Evolutionary conservation across 2,888 invertebrate species (phyloP), one percentile per base, ranked within the genome.

Genomic region (Leptopilina syphax): DNA sequence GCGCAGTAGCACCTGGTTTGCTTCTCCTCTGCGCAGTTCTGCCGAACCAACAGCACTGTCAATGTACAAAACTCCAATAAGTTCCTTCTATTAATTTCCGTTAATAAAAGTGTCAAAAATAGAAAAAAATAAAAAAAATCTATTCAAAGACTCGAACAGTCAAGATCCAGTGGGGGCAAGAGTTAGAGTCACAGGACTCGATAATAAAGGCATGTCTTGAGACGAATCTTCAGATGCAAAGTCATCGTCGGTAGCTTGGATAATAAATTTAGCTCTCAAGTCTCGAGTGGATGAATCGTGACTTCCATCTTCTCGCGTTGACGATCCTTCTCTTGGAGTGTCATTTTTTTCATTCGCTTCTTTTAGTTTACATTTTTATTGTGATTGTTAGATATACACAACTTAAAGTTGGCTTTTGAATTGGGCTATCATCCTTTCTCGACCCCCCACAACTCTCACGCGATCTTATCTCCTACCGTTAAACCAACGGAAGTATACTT

Each of bases 361-460:
- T 79, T 66, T 54, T 70, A 76, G 76, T 76, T 68, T 65, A 50
- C 24, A 54, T n/a, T 34, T 73, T 57, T n/a, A 54, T 27, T 44
- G 27, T 6, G n/a, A 18, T n/a, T 27, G n/a, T 3, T 8, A 34
- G 57, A 57, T 27, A 50, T 50, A 34, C 34, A 34, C 34, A 34
- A 34, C 34, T 34, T 34, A 8, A 44, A 44, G 44, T 44, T 44
- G 8, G 60, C 57, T 12, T 27, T 73, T 83, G 83, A 84, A 83
- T 83, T 83, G 83, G 85, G 81, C 85, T 84, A 85, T 85, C 85
- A 83, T 83, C 80, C 83, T 80, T 83, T 80, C 65, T 80, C 88
- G 89, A 88, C 90, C 89, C 88, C 89, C 88, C 90, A 90, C 87
- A 87, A 89, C 86, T 91, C 91, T 92, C 91, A 90, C 87, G 89